A percentile compares a stretch with the other conserved stretches of the same genome.
Evolutionary conservation across 2,113 vertebrate species (phyloP).

Genomic region (Furnarius figulus): DNA sequence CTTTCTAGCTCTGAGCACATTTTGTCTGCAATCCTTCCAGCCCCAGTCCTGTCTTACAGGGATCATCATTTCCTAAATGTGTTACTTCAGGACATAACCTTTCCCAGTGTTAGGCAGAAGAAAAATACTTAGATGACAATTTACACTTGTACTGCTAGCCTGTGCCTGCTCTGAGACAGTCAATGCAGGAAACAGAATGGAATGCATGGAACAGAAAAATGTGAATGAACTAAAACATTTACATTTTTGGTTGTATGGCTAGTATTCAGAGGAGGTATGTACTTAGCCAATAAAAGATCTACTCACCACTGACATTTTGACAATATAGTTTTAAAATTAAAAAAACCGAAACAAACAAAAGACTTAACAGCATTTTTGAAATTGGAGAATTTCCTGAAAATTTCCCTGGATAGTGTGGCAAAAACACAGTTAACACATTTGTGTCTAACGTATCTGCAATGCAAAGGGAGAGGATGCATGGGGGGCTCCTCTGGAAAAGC

Average conservation of each 20-base stretch:
- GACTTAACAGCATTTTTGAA: neutral
- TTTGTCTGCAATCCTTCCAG: neutral
- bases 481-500: neutral
- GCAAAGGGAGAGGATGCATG: accelerated
- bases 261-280: neutral
- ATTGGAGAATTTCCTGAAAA: neutral
- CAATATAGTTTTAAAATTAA: neutral
- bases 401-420: neutral
- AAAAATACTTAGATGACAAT: neutral
- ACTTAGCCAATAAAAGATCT: neutral
- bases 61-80: neutral
- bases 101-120: neutral
- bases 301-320: neutral
- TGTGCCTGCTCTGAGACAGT: neutral
- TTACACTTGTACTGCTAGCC: conserved; percentile 7
- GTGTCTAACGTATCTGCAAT: neutral
- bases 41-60: neutral
- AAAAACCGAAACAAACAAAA: neutral
- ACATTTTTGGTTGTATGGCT: neutral
- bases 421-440: neutral
- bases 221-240: neutral
- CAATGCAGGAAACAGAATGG: neutral
- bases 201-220: neutral
- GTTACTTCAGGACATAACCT: conserved; percentile 15
- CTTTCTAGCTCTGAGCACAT: neutral